Evolutionary conservation across 2,797 vertebrate species (phyloP).

Genomic region (Aldrovandia affinis): DNA sequence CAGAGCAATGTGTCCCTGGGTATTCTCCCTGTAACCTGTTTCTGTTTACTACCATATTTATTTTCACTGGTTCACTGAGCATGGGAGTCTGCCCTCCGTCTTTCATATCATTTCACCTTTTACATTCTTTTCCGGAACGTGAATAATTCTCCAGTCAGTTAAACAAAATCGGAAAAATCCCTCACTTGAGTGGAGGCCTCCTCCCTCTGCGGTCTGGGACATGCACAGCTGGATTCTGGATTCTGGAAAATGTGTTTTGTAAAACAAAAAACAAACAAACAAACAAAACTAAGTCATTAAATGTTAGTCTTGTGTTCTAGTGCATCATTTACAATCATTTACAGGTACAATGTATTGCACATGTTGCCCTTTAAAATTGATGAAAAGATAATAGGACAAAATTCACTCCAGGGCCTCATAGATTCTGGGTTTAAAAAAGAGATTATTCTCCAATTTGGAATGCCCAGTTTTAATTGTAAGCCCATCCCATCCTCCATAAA

Average conservation of each 20-base stretch:
- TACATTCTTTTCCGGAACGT: background rate
- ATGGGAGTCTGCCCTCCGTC: background rate
- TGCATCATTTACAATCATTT: background rate
- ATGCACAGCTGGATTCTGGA: background rate
- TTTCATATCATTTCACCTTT: constrained; percentile 3
- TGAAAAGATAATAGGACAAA: background rate
- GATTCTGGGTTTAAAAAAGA: background rate
- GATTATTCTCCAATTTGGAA: background rate
- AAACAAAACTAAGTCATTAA: background rate
- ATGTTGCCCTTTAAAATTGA: no score
- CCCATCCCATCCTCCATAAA: background rate
- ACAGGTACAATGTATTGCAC: no score
- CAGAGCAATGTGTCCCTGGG: background rate
- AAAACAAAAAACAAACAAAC: background rate
- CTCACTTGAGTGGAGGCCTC: background rate
- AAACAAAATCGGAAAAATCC: background rate
- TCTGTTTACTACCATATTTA: background rate
- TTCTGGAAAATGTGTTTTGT: background rate
- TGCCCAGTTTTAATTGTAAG: background rate
- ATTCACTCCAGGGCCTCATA: background rate
- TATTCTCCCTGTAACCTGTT: background rate
- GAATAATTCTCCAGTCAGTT: background rate
- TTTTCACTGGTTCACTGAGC: background rate
- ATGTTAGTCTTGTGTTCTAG: background rate
- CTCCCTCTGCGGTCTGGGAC: background rate